These are phyloP conservation scores for Calliopsis andreniformis DNA, from an alignment of 1,140 invertebrate species.

Conservation along the genomic window DNA sequence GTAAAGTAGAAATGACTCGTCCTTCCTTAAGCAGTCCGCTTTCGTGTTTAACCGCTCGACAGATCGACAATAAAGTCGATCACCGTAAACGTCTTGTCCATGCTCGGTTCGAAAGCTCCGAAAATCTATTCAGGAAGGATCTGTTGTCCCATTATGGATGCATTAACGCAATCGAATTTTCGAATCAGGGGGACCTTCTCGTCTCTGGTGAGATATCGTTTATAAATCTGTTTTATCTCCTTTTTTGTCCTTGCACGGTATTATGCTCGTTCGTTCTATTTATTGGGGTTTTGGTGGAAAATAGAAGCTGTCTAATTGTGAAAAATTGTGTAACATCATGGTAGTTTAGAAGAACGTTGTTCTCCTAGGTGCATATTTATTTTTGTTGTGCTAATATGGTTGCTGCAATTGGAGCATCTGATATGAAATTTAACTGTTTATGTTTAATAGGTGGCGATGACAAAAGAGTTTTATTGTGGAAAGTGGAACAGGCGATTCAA, in stretches of 20 bases:
- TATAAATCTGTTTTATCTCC: background rate
- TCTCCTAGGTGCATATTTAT: background rate
- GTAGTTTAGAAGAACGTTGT: background rate
- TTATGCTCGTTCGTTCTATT: slow-evolving; percentile 7
- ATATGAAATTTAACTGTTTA: background rate
- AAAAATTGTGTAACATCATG: background rate
- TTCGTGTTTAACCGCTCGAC: slow-evolving; percentile 80
- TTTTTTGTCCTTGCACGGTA: background rate
- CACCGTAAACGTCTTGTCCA: slow-evolving; percentile 84
- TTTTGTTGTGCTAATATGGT: no score
- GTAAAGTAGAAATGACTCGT: slow-evolving; percentile 74
- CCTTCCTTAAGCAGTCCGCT: slow-evolving; percentile 80
- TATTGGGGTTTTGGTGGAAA: slow-evolving; percentile 13
- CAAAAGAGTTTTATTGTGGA: slow-evolving; percentile 93
- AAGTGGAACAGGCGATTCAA: slow-evolving; percentile 89
- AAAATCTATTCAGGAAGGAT: slow-evolving; percentile 92
- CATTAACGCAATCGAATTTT: slow-evolving; percentile 98
- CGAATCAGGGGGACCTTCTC: slow-evolving; percentile 91
- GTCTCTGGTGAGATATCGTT: slow-evolving; percentile 88
- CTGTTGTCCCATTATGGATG: slow-evolving; percentile 95
- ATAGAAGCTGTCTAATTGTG: background rate
- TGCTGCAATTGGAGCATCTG: no score
- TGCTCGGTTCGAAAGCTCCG: slow-evolving; percentile 84
- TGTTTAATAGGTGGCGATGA: slow-evolving; percentile 92
- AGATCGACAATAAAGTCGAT: slow-evolving; percentile 79